These are phyloP conservation scores for Ciconia boyciana DNA, from an alignment of 2,113 vertebrate species.

Conservation along the genomic window DNA sequence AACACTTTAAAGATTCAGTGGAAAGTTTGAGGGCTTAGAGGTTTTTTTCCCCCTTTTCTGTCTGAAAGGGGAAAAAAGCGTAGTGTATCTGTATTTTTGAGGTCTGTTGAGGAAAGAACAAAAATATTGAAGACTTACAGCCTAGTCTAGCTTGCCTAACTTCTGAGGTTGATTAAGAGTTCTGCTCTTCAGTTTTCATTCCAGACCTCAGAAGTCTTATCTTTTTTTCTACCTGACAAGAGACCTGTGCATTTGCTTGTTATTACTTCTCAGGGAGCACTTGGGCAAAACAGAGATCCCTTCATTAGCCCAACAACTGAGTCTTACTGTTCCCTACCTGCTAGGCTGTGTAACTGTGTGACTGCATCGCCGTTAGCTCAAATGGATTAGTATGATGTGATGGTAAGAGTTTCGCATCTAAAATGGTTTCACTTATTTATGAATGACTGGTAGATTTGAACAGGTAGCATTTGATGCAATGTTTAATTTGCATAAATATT, in stretches of 20 bases:
- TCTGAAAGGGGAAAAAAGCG: not conserved
- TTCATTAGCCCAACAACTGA: not conserved
- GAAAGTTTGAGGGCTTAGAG: not conserved
- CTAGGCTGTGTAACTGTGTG: not conserved
- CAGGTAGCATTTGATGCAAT: not conserved
- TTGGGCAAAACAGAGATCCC: not conserved
- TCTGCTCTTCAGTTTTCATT: not conserved
- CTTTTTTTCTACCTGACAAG: not conserved
- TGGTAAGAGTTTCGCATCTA: not conserved
- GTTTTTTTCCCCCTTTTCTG: not conserved
- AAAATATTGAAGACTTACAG: not conserved
- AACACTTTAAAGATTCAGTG: not conserved
- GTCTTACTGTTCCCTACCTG: not conserved
- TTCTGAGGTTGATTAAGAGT: not conserved
- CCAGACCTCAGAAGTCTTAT: not conserved
- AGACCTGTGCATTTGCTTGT: not conserved
- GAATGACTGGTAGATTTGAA: not conserved
- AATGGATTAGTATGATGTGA: not conserved
- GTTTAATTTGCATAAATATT: not conserved
- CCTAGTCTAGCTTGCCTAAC: not conserved
- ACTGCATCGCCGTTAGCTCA: fast-evolving
- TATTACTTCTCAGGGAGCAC: not conserved
- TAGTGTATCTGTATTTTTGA: not conserved
- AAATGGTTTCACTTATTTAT: not conserved
- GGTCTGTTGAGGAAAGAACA: not conserved